phyloP scores from a whole-genome alignment of 35 echinoderm and acorn worm genomes.

The Lytechinus pictus region DNA sequence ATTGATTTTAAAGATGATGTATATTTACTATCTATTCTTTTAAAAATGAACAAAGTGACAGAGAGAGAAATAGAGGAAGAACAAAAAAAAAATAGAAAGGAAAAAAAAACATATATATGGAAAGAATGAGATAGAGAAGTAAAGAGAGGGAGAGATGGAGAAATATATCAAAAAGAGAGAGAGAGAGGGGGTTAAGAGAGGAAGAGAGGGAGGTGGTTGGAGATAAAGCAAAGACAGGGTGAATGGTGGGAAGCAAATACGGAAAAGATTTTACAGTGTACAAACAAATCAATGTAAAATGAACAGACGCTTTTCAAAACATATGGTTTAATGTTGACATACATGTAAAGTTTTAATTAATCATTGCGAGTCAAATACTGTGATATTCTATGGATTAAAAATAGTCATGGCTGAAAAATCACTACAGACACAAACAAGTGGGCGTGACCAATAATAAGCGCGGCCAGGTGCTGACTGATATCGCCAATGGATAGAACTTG shows the following conservation, averaged over 20 bases:
- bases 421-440: not conserved
- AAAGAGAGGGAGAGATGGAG: not conserved
- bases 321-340: no score
- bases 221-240: not conserved
- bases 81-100: not conserved
- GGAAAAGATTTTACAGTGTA: not conserved
- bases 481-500: not conserved
- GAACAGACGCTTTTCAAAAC: no score
- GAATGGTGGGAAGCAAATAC: not conserved
- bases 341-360: no score
- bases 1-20: no score
- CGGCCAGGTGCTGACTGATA: not conserved
- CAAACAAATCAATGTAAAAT: not conserved
- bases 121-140: not conserved
- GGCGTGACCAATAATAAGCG: not conserved
- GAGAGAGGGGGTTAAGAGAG: not conserved
- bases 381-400: not conserved
- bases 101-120: not conserved
- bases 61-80: not conserved
- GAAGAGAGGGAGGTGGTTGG: not conserved
- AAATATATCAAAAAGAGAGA: no score
- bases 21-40: not conserved
- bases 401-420: not conserved
- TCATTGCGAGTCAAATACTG: not conserved
- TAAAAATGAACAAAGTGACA: not conserved